These are phyloP conservation scores for Clarias platycephalus DNA, from an alignment of 2,797 vertebrate genomes.

Conservation along the genomic window DNA sequence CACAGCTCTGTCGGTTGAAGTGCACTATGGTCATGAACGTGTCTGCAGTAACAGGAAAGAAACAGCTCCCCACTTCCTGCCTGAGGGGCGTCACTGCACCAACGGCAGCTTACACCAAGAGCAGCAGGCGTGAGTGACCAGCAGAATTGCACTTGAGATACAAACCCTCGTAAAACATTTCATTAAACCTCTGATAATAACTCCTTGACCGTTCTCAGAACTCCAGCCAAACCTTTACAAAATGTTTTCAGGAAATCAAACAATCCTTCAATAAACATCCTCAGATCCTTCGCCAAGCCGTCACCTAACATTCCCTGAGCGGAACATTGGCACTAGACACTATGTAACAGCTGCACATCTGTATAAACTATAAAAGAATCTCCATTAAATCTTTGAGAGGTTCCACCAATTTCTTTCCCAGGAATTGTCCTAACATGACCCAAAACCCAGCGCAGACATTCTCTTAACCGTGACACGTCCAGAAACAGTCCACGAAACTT, in stretches of 20 bases:
- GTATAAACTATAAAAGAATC: background rate
- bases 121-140: conserved; percentile 77
- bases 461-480: background rate
- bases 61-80: conserved; percentile 73
- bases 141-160: background rate
- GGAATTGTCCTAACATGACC: background rate
- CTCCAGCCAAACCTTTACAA: background rate
- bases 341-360: background rate
- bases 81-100: conserved; percentile 78
- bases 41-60: conserved; percentile 79
- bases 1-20: conserved; percentile 34
- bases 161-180: background rate
- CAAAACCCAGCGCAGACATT: background rate
- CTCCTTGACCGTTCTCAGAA: background rate
- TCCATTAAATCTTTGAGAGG: background rate
- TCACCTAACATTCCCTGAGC: background rate
- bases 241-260: background rate
- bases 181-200: background rate
- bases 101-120: conserved; percentile 76
- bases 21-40: conserved; percentile 73
- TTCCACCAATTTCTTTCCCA: too few species aligned
- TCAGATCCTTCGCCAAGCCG: background rate
- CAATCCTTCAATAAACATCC: background rate
- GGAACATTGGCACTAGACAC: background rate
- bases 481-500: background rate